Base-by-base conservation (phyloP, 2,797 vertebrate genomes). In the Leontopithecus rosalia region DNA sequence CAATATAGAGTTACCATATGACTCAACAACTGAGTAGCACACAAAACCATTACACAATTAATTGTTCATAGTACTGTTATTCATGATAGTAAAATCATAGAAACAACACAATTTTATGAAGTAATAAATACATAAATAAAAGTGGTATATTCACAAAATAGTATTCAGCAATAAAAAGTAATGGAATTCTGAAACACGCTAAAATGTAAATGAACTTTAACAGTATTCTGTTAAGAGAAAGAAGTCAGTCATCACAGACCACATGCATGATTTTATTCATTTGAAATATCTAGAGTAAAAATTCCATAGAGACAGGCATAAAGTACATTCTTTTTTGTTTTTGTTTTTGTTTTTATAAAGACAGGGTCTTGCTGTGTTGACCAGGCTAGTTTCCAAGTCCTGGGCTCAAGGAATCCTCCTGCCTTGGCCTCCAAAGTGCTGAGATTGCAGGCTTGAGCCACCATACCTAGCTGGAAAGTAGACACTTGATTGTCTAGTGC, bases 1-100 rank as follows among this genome's bases (percentile, higher is more conserved):
- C 5, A 58, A 26, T 0, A 10, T 20, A 30, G 33, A 28, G 30
- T 10, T 41, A 83, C 5, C 15, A 17, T 4, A 2, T 2, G 15
- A 43, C 7, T 64, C 24, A 58, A 7, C 28, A 30, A 8, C 6
- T 24, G 22, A 41, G 19, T 14, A 15, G 14, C 36, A 39, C 6
- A 52, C 0, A 8, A 33, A 52, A n/a, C 3, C 24, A 6, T 30
- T 55, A 22, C 52, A 55, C 52, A 55, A 55, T 55, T 55, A 26
- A 5, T 13, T 28, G 6, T 55, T 80, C 22, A 14, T 1, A 19
- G 52, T 5, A 24, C 17, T 4, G 9, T 12, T 33, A 15, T 17
- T 84, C 10, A 3, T 33, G 17, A 88, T 9, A 84, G 55, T 20
- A 12, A 58, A 55, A 72, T 41, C n/a, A 0, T 5, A 9, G 5